A percentile compares a stretch with the other conserved stretches of the same genome.
phyloP scores from a whole-genome alignment of 2,113 vertebrate species.

The Pygoscelis antarcticus region DNA sequence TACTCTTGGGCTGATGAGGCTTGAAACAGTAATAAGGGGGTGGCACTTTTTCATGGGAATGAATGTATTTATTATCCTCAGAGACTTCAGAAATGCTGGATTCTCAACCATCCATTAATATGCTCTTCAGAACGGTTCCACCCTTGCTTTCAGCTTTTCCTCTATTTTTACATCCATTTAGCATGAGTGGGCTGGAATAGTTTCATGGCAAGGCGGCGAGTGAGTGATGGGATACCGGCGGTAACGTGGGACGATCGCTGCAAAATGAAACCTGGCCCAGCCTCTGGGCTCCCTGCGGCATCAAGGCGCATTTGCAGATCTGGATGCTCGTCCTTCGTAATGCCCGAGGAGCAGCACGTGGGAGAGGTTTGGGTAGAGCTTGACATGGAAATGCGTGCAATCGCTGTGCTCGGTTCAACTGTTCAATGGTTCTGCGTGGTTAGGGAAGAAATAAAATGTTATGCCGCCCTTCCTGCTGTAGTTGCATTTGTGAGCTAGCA shows the following conservation, averaged over 20 bases:
- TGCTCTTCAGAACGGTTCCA: not conserved
- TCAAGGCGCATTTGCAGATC: too few relatives aligned
- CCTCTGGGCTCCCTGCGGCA: not conserved
- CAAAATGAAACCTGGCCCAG: not conserved
- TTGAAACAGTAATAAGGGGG: slow-evolving; percentile 32
- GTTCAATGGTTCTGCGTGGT: not conserved
- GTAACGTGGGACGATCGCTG: not conserved
- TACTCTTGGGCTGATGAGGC: slow-evolving; percentile 36
- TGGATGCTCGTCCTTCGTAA: not conserved
- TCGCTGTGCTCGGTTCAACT: not conserved
- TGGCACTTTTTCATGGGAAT: slow-evolving; percentile 11
- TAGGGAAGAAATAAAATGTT: not conserved
- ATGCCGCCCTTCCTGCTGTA: not conserved
- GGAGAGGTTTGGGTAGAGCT: not conserved
- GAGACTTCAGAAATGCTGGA: not conserved
- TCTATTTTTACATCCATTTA: slow-evolving; percentile 36
- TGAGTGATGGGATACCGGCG: not conserved
- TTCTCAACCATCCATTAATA: slow-evolving; percentile 31
- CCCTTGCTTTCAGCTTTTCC: slow-evolving; percentile 30
- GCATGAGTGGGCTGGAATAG: not conserved
- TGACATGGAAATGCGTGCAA: fast-evolving
- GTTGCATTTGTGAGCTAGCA: not conserved
- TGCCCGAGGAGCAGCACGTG: fast-evolving
- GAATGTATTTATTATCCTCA: slow-evolving; percentile 12
- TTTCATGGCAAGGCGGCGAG: not conserved